A percentile compares a stretch with the other conserved stretches of the same genome.
Conservation (phyloP, 92 coral and sea anemone genomes). For the Phymanthus crucifer region DNA sequence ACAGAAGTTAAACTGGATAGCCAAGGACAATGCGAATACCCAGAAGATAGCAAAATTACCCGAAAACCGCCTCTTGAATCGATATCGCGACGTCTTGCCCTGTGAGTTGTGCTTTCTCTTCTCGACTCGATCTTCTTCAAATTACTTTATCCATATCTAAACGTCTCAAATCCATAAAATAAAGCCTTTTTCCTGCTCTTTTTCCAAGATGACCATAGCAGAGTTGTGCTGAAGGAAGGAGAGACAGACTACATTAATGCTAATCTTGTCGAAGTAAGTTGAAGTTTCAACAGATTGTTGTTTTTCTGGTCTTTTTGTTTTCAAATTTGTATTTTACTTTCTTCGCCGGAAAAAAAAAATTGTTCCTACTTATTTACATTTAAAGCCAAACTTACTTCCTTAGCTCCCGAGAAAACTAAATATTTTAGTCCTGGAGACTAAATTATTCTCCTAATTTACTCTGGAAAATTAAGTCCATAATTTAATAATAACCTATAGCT, state of each 20-base stretch:
- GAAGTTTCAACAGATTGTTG: not conserved
- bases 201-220: constrained; percentile 89
- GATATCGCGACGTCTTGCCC: constrained; percentile 97
- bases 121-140: constrained; percentile 2
- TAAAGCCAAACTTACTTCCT: not conserved
- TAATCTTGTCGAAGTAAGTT: constrained; percentile 88
- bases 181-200: constrained; percentile 21
- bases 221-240: constrained; percentile 75
- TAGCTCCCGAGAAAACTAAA: not conserved
- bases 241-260: constrained; percentile 94
- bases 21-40: constrained; percentile 82
- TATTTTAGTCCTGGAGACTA: not conserved
- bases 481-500: not conserved
- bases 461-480: not conserved
- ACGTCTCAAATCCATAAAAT: constrained; percentile 8
- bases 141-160: not conserved
- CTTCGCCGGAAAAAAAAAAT: no score
- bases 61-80: constrained; percentile 81
- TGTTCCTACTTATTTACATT: no score
- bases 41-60: constrained; percentile 81
- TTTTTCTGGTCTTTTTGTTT: not conserved
- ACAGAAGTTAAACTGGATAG: constrained; percentile 75
- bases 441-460: not conserved
- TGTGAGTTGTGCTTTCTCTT: constrained; percentile 73
- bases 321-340: not conserved